Conservation (phyloP, 2,888 invertebrate species). For the Lasioglossum villosulum region DNA sequence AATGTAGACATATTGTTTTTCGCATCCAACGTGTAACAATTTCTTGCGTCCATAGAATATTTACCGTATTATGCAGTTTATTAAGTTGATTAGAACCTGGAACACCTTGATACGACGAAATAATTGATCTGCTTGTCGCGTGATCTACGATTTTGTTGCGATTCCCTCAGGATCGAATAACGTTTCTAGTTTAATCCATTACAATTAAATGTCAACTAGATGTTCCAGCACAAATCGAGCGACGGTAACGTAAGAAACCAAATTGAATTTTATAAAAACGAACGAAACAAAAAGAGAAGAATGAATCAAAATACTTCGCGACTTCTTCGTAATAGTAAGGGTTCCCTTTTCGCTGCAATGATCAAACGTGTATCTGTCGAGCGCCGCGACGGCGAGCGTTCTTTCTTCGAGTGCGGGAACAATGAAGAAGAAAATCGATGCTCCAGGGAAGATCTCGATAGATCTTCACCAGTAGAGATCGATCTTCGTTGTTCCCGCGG, state of each 20-base stretch:
- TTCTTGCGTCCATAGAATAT: too few species aligned
- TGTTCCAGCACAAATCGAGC: constrained; percentile 15
- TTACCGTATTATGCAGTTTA: background rate
- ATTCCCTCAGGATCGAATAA: constrained; percentile 17
- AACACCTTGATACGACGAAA: background rate
- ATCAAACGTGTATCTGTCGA: background rate
- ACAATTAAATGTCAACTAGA: constrained; percentile 1
- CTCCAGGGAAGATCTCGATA: background rate
- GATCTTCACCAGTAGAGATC: background rate
- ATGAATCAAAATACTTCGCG: constrained; percentile 8
- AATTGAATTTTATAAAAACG: constrained; percentile 19
- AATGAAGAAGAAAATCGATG: background rate
- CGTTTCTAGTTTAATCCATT: background rate
- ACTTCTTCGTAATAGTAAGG: constrained; percentile 24
- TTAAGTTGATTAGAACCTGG: background rate
- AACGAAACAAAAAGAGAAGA: background rate
- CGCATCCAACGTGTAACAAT: too few species aligned
- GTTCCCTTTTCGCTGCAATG: constrained; percentile 5
- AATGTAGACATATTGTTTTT: background rate
- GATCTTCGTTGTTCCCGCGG: constrained; percentile 42
- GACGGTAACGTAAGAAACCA: background rate
- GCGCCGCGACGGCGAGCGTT: background rate
- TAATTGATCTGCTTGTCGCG: background rate
- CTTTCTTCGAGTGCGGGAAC: constrained; percentile 18
- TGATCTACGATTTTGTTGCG: background rate